These are phyloP conservation scores for Zaprionus taronus DNA, from an alignment of 1,140 invertebrate genomes.

Conservation along the genomic window DNA sequence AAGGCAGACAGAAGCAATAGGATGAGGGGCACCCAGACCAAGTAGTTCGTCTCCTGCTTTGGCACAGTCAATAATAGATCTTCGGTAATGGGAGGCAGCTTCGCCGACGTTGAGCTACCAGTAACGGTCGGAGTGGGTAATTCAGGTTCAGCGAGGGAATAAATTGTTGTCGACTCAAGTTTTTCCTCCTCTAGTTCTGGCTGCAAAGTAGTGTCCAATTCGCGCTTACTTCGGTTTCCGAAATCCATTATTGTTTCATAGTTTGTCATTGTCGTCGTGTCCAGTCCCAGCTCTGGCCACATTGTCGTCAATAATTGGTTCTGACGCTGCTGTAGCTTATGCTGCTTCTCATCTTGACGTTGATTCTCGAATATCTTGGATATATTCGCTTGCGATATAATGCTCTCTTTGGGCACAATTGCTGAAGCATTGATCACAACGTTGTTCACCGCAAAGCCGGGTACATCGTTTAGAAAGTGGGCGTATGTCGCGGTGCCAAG, in stretches of 20 bases:
- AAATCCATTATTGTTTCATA: constrained; percentile 31
- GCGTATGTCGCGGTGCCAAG: constrained; percentile 84
- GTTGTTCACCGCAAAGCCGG: constrained; percentile 78
- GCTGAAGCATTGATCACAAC: constrained; percentile 80
- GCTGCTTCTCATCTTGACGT: constrained; percentile 41
- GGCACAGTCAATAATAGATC: constrained; percentile 74
- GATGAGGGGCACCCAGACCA: constrained; percentile 89
- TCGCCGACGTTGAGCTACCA: constrained; percentile 9
- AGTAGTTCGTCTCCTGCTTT: constrained; percentile 83
- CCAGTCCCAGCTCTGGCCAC: constrained; percentile 39
- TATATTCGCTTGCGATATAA: constrained; percentile 77
- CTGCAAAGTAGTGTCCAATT: constrained; percentile 38
- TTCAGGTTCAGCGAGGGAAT: constrained; percentile 18
- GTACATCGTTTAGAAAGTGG: constrained; percentile 71
- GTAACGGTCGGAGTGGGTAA: not conserved
- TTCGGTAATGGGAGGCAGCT: constrained; percentile 56
- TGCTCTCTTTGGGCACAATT: constrained; percentile 65
- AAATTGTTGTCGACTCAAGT: constrained; percentile 44
- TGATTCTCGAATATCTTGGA: constrained; percentile 72
- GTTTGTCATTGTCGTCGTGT: constrained; percentile 61
- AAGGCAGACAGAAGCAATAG: constrained; percentile 89
- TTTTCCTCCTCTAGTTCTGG: constrained; percentile 20
- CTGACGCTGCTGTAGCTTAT: constrained; percentile 28
- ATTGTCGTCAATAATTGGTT: constrained; percentile 46
- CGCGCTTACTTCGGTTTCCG: constrained; percentile 50